Conservation (phyloP, 2,888 invertebrate genomes). For the Euplexia lucipara region DNA sequence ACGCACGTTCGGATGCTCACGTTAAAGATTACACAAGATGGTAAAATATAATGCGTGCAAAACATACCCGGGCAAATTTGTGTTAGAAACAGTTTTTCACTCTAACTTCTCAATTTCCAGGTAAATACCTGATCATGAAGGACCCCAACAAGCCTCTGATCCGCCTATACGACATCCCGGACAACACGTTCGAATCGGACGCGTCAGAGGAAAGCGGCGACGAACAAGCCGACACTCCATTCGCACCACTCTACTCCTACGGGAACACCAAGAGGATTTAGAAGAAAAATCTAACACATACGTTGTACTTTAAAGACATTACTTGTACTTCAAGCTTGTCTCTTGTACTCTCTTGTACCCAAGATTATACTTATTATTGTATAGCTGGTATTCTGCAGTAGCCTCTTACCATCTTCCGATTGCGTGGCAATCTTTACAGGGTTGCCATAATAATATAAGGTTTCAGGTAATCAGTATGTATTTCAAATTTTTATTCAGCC, state of each 20-base stretch:
- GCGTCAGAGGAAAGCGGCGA: constrained; percentile 97
- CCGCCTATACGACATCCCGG: constrained; percentile 99
- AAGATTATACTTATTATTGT: constrained; percentile 56
- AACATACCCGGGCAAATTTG: too few relatives aligned
- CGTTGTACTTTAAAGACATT: constrained; percentile 50
- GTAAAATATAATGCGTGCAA: too few relatives aligned
- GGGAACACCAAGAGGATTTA: constrained; percentile 88
- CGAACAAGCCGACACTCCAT: constrained; percentile 89
- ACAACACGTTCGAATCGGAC: constrained; percentile 99
- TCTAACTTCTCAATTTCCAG: constrained; percentile 68
- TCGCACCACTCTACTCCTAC: constrained; percentile 88
- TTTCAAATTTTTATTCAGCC: constrained; percentile 82
- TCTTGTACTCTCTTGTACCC: constrained; percentile 43
- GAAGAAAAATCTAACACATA: constrained; percentile 28
- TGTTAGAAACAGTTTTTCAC: background rate
- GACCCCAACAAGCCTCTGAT: constrained; percentile 99
- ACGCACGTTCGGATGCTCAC: too few relatives aligned
- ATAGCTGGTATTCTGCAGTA: constrained; percentile 53
- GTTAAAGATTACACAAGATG: too few relatives aligned
- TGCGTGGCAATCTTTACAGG: constrained; percentile 61
- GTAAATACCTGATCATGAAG: constrained; percentile 98
- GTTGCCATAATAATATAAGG: constrained; percentile 68
- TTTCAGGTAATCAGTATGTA: constrained; percentile 77
- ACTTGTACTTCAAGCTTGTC: constrained; percentile 38
- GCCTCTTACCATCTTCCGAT: constrained; percentile 51